Conservation (phyloP, 2,888 invertebrate genomes). For the Pinctada fucata region DNA sequence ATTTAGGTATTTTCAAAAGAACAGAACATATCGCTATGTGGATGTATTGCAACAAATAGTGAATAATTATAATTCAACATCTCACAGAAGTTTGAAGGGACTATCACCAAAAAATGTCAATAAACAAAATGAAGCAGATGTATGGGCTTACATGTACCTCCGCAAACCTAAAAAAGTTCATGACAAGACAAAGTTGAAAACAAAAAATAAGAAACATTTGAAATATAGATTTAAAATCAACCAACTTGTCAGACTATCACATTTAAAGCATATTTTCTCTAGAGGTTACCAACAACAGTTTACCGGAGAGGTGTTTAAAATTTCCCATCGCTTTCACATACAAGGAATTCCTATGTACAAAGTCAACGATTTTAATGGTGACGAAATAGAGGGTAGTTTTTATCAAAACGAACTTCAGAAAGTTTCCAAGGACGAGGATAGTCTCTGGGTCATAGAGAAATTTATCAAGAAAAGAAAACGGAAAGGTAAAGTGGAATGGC, state of each 20-base stretch:
- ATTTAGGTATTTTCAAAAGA: conserved; percentile 22
- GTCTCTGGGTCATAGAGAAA: conserved; percentile 29
- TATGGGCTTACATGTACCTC: neutral
- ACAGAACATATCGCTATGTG: conserved; percentile 10
- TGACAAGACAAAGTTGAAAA: neutral
- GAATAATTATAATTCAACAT: conserved; percentile 6
- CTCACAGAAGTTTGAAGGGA: neutral
- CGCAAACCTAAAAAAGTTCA: neutral
- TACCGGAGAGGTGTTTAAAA: conserved; percentile 24
- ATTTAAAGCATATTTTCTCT: conserved; percentile 18
- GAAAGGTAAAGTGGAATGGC: conserved; percentile 9
- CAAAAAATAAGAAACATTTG: neutral
- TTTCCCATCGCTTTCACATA: conserved; percentile 17
- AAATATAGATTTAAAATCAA: conserved; percentile 23
- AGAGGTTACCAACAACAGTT: conserved; percentile 24
- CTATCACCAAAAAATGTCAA: too few species aligned
- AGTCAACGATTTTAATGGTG: conserved; percentile 20
- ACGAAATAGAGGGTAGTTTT: conserved; percentile 31
- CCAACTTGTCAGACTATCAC: conserved; percentile 23
- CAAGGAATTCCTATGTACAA: conserved; percentile 35
- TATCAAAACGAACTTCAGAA: conserved; percentile 24
- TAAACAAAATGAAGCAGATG: conserved; percentile 1
- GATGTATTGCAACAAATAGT: conserved; percentile 6
- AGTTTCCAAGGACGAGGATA: conserved; percentile 31
- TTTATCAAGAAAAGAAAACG: conserved; percentile 26